These are phyloP conservation scores for Holacanthus passer DNA, from an alignment of 2,113 vertebrate genomes.

Conservation along the genomic window DNA sequence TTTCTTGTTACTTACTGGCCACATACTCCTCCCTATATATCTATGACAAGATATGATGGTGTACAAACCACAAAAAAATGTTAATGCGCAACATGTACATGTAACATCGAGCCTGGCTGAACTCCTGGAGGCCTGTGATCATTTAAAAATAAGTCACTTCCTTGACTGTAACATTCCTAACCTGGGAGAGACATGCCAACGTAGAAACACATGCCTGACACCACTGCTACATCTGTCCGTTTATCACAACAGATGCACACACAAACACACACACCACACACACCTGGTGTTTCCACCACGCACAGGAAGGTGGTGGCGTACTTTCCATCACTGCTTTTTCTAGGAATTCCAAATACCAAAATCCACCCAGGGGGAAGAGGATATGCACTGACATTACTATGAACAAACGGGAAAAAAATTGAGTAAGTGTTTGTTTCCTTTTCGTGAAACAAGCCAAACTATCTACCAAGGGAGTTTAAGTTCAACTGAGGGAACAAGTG, in stretches of 20 bases:
- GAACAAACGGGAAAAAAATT: slow-evolving; percentile 7
- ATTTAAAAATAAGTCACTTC: slow-evolving; percentile 24
- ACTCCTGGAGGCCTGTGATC: background rate
- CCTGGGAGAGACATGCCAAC: background rate
- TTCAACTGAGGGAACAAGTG: slow-evolving; percentile 61
- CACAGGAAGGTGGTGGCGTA: slow-evolving; percentile 55
- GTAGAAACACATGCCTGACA: slow-evolving; percentile 25
- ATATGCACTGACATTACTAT: slow-evolving; percentile 48
- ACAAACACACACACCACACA: slow-evolving; percentile 36
- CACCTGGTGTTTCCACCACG: slow-evolving; percentile 43
- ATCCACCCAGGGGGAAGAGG: slow-evolving; percentile 48
- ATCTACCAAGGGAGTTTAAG: slow-evolving; percentile 24
- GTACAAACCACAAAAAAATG: background rate
- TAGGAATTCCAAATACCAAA: slow-evolving; percentile 64
- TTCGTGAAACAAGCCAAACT: slow-evolving; percentile 54
- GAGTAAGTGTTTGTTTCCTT: slow-evolving; percentile 51
- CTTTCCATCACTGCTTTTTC: slow-evolving; percentile 56
- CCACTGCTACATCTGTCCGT: background rate
- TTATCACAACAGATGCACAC: background rate
- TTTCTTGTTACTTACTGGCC: too few relatives aligned
- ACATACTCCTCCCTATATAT: background rate
- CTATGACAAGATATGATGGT: background rate
- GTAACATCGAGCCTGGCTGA: background rate
- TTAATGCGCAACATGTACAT: background rate
- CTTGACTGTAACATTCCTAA: slow-evolving; percentile 14